A percentile compares a stretch with the other conserved stretches of the same genome.
These are phyloP conservation scores for Hypotaenidia philippensis DNA, from an alignment of 2,797 vertebrate species.

Conservation along the genomic window DNA sequence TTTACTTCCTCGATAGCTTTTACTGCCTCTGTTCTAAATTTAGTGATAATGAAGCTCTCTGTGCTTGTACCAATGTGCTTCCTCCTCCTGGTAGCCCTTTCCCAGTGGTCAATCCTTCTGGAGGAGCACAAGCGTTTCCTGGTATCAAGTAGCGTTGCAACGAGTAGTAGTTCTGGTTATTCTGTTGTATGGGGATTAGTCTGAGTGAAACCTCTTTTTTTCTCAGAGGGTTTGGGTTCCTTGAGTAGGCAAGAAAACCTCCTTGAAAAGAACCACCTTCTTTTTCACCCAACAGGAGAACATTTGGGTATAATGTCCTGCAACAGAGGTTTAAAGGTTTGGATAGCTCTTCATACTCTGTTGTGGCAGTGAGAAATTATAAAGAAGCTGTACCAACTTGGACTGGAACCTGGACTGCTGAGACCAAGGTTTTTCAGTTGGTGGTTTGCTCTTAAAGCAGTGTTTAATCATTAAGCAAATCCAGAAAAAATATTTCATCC, in stretches of 20 bases:
- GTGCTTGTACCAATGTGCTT: neutral
- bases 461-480: neutral
- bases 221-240: neutral
- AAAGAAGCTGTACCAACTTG: neutral
- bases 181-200: neutral
- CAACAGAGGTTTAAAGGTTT: neutral
- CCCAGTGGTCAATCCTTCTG: neutral
- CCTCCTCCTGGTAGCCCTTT: neutral
- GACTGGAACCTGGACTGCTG: neutral
- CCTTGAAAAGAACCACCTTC: neutral
- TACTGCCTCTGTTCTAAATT: conserved; percentile 28
- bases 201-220: neutral
- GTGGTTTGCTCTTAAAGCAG: neutral
- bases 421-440: neutral
- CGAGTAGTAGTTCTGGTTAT: neutral
- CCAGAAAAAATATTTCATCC: neutral
- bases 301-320: neutral
- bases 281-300: neutral
- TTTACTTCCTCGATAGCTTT: conserved; percentile 3
- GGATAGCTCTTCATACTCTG: neutral
- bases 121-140: neutral
- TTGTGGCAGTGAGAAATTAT: neutral
- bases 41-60: conserved; percentile 38
- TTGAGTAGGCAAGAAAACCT: neutral
- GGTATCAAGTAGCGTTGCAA: neutral